phyloP scores from a whole-genome alignment of 2,888 invertebrate species.

The Eremobia ochroleuca region DNA sequence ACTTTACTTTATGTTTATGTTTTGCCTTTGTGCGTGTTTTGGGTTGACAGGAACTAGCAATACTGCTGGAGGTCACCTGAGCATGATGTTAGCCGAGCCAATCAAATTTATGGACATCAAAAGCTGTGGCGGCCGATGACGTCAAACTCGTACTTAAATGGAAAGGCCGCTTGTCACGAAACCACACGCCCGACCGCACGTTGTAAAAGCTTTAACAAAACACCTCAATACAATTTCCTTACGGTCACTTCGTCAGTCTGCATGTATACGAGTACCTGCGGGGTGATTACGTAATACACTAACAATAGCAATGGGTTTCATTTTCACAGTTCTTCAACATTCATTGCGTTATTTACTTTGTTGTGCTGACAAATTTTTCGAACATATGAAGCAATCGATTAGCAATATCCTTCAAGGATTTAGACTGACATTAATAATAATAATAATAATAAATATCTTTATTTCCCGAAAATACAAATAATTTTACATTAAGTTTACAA shows the following conservation, averaged over 20 bases:
- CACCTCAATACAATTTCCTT: background rate
- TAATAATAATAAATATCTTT: too few relatives aligned
- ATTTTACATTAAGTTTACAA: too few relatives aligned
- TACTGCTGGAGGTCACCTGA: conserved; percentile 9
- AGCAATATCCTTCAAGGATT: background rate
- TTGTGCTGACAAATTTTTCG: background rate
- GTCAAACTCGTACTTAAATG: conserved; percentile 7
- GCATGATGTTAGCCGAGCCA: conserved; percentile 2
- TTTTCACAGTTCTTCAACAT: background rate
- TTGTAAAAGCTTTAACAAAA: conserved; percentile 18
- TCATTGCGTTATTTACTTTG: background rate
- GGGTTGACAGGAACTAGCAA: background rate
- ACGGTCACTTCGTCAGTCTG: conserved; percentile 6
- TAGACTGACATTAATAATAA: too few relatives aligned
- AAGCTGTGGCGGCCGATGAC: conserved; percentile 8
- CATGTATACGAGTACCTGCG: background rate
- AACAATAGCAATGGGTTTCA: background rate
- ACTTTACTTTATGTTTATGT: background rate
- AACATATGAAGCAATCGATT: background rate
- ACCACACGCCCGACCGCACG: background rate
- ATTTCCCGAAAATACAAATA: too few relatives aligned
- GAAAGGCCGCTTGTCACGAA: conserved; percentile 6
- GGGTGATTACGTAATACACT: background rate
- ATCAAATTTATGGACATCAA: conserved; percentile 22
- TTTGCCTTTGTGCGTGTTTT: background rate